These are phyloP conservation scores for Hiodon alosoides DNA, from an alignment of 2,113 vertebrate species.

Conservation along the genomic window DNA sequence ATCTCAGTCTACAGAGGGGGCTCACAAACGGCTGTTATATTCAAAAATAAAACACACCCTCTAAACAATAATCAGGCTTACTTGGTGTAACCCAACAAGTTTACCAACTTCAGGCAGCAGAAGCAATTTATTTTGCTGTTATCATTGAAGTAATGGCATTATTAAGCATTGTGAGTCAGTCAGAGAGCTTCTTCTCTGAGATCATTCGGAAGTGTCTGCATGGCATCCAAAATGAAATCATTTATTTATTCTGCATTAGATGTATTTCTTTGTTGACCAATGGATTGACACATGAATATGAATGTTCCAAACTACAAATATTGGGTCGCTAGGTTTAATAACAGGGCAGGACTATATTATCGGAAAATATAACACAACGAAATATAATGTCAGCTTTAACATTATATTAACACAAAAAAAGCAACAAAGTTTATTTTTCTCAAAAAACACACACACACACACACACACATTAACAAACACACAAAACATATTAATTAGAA, in stretches of 20 bases:
- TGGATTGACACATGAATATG: no score
- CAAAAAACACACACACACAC: neutral
- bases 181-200: conserved; percentile 19
- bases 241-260: conserved; percentile 15
- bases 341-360: no score
- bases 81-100: conserved; percentile 28
- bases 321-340: no score
- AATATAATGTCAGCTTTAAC: neutral
- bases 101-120: conserved; percentile 25
- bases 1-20: no score
- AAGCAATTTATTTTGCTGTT: conserved; percentile 31
- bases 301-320: no score
- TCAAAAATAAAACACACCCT: neutral
- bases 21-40: no score
- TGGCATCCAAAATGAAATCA: conserved; percentile 28
- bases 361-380: no score
- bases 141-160: conserved; percentile 22
- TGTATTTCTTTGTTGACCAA: no score
- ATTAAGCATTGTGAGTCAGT: neutral
- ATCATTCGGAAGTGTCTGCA: conserved; percentile 19
- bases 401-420: neutral
- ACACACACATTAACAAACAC: neutral
- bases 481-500: no score
- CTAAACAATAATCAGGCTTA: neutral
- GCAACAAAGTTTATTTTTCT: neutral